Percentiles rank a stretch among this genome's conserved stretches.
phyloP scores from a whole-genome alignment of 2,113 vertebrate species.

The Heterocephalus glaber region DNA sequence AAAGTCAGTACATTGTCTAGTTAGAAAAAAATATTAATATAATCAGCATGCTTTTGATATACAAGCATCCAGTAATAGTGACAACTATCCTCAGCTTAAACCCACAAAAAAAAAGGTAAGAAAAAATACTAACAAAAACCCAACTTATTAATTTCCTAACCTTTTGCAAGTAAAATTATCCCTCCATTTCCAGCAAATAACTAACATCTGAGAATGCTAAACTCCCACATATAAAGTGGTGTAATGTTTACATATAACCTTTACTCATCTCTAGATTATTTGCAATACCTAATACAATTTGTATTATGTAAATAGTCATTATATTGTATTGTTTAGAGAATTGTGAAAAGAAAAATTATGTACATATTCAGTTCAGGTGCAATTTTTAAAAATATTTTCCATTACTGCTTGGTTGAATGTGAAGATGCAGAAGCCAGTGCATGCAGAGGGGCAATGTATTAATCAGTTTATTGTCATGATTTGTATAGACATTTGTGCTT shows the following conservation, averaged over 20 bases:
- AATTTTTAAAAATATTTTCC: neutral
- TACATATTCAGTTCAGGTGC: neutral
- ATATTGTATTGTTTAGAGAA: neutral
- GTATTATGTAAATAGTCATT: neutral
- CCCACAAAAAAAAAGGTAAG: neutral
- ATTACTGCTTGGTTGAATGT: neutral
- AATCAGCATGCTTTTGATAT: neutral
- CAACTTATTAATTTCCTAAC: neutral
- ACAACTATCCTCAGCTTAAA: constrained; percentile 18
- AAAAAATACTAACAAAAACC: neutral
- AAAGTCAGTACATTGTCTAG: neutral
- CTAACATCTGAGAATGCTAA: neutral
- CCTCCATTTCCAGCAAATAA: neutral
- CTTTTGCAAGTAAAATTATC: neutral
- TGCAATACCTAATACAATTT: neutral
- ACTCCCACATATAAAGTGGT: neutral
- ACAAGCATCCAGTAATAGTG: neutral
- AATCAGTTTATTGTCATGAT: neutral
- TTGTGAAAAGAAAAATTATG: neutral
- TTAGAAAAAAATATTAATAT: constrained; percentile 38
- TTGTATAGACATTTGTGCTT: neutral
- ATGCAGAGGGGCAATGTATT: too few relatives aligned
- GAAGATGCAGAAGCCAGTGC: neutral
- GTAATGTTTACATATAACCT: neutral
- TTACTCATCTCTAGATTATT: neutral